Evolutionary conservation across 2,797 vertebrate genomes (phyloP).

Genomic region (Lutjanus argentimaculatus): DNA sequence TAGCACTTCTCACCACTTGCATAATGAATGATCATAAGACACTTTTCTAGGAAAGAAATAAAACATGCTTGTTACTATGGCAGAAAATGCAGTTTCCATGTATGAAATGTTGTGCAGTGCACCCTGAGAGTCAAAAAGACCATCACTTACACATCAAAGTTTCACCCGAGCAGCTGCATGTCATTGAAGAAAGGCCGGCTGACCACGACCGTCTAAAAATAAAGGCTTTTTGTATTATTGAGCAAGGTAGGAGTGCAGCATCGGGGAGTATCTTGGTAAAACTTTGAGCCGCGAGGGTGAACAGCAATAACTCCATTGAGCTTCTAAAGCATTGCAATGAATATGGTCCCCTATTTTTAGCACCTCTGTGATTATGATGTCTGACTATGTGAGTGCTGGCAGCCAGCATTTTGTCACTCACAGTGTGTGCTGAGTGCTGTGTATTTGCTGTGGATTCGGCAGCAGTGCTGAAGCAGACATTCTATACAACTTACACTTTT

Average conservation of each 20-base stretch:
- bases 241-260: constrained; percentile 36
- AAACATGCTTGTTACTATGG: constrained; percentile 21
- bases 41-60: constrained; percentile 16
- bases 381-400: constrained; percentile 71
- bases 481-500: constrained; percentile 54
- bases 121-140: constrained; percentile 3
- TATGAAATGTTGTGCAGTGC: constrained; percentile 20
- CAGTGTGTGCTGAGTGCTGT: constrained; percentile 46
- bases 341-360: constrained; percentile 77
- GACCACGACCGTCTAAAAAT: constrained; percentile 65
- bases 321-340: constrained; percentile 66
- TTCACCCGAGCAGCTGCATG: constrained; percentile 29
- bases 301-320: constrained; percentile 59
- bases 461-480: constrained; percentile 52
- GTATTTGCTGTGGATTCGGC: constrained; percentile 59
- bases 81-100: constrained; percentile 61
- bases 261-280: constrained; percentile 35
- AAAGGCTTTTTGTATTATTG: constrained; percentile 60
- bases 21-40: constrained; percentile 67
- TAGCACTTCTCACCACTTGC: constrained; percentile 44
- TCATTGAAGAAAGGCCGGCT: constrained; percentile 53
- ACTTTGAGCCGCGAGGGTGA: constrained; percentile 28
- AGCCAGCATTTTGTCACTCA: constrained; percentile 77
- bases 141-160: constrained; percentile 1
- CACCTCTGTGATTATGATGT: constrained; percentile 80